Conservation (phyloP, 1,140 invertebrate genomes). For the Lepidurus packardi region DNA sequence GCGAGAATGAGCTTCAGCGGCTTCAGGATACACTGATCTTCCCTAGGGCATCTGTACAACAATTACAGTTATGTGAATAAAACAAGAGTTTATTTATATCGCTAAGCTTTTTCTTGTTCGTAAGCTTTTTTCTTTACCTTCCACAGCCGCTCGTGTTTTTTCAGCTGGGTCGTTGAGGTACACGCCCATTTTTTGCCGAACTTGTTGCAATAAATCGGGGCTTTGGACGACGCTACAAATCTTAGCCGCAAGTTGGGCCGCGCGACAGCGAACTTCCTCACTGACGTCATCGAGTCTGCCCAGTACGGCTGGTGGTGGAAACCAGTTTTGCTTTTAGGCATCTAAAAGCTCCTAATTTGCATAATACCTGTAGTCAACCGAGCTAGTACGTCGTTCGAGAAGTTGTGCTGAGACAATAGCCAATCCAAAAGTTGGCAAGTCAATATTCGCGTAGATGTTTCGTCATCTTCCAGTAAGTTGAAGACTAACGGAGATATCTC, state of each 20-base stretch:
- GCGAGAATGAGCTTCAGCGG: too few relatives aligned
- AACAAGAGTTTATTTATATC: neutral
- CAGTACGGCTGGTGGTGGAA: neutral
- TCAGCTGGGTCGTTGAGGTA: neutral
- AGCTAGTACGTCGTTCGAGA: neutral
- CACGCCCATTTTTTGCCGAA: neutral
- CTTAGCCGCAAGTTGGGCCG: conserved; percentile 13
- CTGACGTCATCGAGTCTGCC: neutral
- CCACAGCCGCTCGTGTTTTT: neutral
- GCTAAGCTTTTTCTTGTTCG: neutral
- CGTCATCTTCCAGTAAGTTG: neutral
- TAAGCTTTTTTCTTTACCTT: neutral
- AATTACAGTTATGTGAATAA: neutral
- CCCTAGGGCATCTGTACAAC: neutral
- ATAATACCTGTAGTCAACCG: neutral
- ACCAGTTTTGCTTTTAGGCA: neutral
- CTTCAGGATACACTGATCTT: neutral
- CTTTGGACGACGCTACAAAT: neutral
- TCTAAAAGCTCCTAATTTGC: neutral
- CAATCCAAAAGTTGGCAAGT: neutral
- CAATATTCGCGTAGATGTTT: neutral
- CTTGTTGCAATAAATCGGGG: neutral
- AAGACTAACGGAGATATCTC: neutral
- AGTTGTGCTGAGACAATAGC: neutral
- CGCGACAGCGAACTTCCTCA: neutral